Conservation (phyloP, 2,113 vertebrate species). For the Oplegnathus fasciatus region DNA sequence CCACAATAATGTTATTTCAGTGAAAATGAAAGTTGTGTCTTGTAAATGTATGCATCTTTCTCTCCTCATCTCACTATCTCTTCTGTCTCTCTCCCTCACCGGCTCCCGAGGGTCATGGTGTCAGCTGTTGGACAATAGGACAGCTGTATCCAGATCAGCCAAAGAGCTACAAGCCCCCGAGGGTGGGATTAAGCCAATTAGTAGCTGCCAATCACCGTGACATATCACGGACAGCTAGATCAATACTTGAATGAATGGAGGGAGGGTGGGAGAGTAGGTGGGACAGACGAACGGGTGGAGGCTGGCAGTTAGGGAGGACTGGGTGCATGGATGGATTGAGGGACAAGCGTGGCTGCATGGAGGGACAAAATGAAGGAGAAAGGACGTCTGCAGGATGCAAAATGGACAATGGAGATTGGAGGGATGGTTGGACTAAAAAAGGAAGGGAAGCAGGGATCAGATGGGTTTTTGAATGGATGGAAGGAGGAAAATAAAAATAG, state of each 20-base stretch:
- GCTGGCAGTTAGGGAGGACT: background rate
- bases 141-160: slow-evolving; percentile 81
- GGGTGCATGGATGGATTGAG: background rate
- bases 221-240: slow-evolving; percentile 70
- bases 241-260: slow-evolving; percentile 67
- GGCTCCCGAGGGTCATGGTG: slow-evolving; percentile 66
- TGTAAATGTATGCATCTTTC: background rate
- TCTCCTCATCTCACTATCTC: slow-evolving; percentile 26
- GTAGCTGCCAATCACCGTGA: slow-evolving; percentile 76
- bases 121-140: slow-evolving; percentile 78
- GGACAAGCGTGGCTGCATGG: slow-evolving; percentile 21
- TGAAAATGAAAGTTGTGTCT: background rate
- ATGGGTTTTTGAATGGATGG: background rate
- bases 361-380: slow-evolving; percentile 13
- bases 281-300: slow-evolving; percentile 6
- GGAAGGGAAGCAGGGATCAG: background rate
- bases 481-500: background rate
- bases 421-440: background rate
- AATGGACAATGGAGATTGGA: slow-evolving; percentile 1
- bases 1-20: background rate
- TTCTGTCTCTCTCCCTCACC: background rate
- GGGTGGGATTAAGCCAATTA: slow-evolving; percentile 81
- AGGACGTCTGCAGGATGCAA: background rate
- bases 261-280: background rate
- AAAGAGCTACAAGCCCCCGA: slow-evolving; percentile 52